These are phyloP conservation scores for Drosophila robusta DNA, from an alignment of 2,888 invertebrate species.

Conservation along the genomic window DNA sequence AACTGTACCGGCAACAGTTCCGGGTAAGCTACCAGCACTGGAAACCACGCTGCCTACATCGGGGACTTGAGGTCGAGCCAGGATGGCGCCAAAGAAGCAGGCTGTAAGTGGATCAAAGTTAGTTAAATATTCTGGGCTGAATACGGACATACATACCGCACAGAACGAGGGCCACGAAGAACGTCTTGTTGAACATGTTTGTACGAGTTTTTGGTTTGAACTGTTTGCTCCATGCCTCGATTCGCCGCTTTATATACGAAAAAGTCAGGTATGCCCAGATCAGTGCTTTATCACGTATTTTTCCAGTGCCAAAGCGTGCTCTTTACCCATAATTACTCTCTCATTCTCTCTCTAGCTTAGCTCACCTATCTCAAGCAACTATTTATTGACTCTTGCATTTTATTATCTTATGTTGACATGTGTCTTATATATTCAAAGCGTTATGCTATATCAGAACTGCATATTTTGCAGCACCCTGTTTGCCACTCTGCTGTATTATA, in stretches of 20 bases:
- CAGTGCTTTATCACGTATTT: constrained; percentile 46
- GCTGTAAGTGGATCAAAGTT: constrained; percentile 21
- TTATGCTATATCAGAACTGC: too few species aligned
- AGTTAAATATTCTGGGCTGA: too few species aligned
- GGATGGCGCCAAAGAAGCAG: constrained; percentile 39
- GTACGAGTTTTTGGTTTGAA: constrained; percentile 18
- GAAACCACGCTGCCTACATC: too few species aligned
- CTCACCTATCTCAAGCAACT: neutral
- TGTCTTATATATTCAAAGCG: neutral
- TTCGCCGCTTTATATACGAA: constrained; percentile 45
- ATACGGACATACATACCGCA: constrained; percentile 51
- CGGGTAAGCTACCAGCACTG: too few species aligned
- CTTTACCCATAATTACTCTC: neutral
- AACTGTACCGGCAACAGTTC: neutral
- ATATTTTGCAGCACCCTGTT: constrained; percentile 26
- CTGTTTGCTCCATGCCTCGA: constrained; percentile 36
- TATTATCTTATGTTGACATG: constrained; percentile 3
- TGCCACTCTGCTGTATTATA: neutral
- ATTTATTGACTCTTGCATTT: constrained; percentile 3
- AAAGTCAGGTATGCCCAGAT: neutral
- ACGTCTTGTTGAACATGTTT: constrained; percentile 67
- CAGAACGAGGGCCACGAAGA: constrained; percentile 51
- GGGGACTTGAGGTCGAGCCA: constrained; percentile 32
- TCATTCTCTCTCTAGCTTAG: neutral
- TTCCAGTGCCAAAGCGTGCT: neutral